Conservation (phyloP, 2,888 invertebrate species). For the Strigamia transsilvanica region DNA sequence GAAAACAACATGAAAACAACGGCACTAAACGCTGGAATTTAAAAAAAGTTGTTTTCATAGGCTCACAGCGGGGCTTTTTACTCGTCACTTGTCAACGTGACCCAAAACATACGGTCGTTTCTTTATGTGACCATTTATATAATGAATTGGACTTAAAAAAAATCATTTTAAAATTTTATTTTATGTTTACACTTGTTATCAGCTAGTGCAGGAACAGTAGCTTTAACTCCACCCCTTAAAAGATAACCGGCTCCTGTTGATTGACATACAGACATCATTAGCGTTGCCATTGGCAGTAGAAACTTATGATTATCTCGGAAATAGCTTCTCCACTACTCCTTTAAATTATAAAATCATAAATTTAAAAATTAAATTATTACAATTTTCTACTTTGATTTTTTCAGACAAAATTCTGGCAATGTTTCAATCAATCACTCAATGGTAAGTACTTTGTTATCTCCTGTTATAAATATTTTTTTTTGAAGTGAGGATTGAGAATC, state of each 20-base stretch:
- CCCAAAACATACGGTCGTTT: neutral
- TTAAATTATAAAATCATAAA: neutral
- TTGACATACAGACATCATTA: slow-evolving; percentile 25
- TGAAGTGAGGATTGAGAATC: neutral
- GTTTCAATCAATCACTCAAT: slow-evolving; percentile 24
- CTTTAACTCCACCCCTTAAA: slow-evolving; percentile 12
- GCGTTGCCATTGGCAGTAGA: slow-evolving; percentile 26
- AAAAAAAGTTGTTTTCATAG: slow-evolving; percentile 4
- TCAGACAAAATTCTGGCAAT: slow-evolving; percentile 41
- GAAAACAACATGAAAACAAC: slow-evolving; percentile 46
- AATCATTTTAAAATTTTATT: neutral
- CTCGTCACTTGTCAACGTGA: slow-evolving; percentile 12
- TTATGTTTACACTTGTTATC: neutral
- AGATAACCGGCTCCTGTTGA: slow-evolving; percentile 15
- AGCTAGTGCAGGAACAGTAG: slow-evolving; percentile 12
- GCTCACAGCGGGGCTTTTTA: neutral
- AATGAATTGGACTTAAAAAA: no score
- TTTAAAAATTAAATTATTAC: neutral
- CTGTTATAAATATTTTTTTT: neutral
- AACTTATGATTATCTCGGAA: neutral
- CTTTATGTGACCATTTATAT: neutral
- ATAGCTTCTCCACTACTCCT: neutral
- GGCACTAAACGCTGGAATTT: slow-evolving; percentile 36
- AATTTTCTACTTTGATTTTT: neutral
- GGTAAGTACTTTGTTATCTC: neutral